A percentile compares a stretch with the other conserved stretches of the same genome.
Evolutionary conservation across 2,888 invertebrate species (phyloP).

Genomic region (Synanthedon tipuliformis): DNA sequence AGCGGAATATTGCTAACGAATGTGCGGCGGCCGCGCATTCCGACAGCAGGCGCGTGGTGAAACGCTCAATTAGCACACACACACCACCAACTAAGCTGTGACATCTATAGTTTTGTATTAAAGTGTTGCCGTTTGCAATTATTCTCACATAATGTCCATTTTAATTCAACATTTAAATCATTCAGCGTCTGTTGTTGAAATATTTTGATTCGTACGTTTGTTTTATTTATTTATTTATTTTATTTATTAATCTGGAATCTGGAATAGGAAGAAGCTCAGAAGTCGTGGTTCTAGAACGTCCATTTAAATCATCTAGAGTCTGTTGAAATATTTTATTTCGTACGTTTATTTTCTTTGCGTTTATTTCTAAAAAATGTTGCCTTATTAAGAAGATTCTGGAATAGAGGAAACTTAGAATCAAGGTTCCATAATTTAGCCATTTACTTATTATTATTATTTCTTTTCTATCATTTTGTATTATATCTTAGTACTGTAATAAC

Average conservation of each 20-base stretch:
- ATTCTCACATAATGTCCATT: neutral
- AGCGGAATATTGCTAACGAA: constrained; percentile 68
- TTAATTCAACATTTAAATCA: neutral
- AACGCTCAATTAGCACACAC: constrained; percentile 60
- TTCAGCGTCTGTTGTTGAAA: no score
- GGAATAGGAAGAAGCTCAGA: no score
- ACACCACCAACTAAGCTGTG: constrained; percentile 8
- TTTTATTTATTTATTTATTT: no score
- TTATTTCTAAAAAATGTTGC: no score
- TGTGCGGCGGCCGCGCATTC: constrained; percentile 49
- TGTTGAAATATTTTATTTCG: constrained; percentile 1
- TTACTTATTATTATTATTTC: no score
- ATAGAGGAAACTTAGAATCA: no score
- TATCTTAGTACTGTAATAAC: no score
- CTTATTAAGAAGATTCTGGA: no score
- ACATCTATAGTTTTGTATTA: neutral
- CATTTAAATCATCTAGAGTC: constrained; percentile 1
- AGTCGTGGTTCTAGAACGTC: neutral
- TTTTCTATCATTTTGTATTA: no score
- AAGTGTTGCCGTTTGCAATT: neutral
- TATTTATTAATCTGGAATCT: no score
- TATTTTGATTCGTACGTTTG: no score
- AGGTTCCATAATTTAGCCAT: no score
- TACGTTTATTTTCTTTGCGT: constrained; percentile 9
- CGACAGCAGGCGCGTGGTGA: constrained; percentile 35